These are phyloP conservation scores for Dioctria rufipes DNA, from an alignment of 2,888 invertebrate species.

Conservation along the genomic window DNA sequence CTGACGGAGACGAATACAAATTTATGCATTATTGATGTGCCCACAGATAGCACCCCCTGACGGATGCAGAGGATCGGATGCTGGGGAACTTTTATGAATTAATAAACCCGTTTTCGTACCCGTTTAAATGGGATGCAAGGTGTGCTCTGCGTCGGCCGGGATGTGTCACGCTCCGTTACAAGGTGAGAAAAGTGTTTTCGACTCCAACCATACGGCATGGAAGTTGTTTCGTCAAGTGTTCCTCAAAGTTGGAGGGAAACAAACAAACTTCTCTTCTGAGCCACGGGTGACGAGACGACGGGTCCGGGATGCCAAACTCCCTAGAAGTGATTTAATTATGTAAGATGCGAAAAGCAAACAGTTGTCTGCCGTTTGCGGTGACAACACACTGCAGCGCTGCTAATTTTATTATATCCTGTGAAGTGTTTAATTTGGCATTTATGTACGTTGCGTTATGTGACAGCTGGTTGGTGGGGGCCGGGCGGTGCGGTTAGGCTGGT, in stretches of 20 bases:
- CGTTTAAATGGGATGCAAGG: constrained; percentile 5
- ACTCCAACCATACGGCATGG: constrained; percentile 7
- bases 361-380: constrained; percentile 36
- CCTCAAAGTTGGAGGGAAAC: constrained; percentile 32
- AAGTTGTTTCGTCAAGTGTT: constrained; percentile 49
- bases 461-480: background rate
- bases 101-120: constrained; percentile 34
- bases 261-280: constrained; percentile 40
- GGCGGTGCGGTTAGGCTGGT: background rate
- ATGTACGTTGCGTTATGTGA: background rate
- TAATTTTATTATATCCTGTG: constrained; percentile 38
- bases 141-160: background rate
- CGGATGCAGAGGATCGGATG: constrained; percentile 4
- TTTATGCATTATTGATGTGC: constrained; percentile 58
- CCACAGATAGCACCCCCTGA: constrained; percentile 11
- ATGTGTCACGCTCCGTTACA: constrained; percentile 31
- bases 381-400: constrained; percentile 22
- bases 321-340: constrained; percentile 44
- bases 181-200: constrained; percentile 38
- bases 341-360: constrained; percentile 44
- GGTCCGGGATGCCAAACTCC: background rate
- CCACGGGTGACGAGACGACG: background rate
- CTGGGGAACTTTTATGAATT: constrained; percentile 37
- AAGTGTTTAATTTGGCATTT: constrained; percentile 41
- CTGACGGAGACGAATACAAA: constrained; percentile 55